Evolutionary conservation across 1,140 invertebrate species (phyloP).

Genomic region (Ephestia elutella): DNA sequence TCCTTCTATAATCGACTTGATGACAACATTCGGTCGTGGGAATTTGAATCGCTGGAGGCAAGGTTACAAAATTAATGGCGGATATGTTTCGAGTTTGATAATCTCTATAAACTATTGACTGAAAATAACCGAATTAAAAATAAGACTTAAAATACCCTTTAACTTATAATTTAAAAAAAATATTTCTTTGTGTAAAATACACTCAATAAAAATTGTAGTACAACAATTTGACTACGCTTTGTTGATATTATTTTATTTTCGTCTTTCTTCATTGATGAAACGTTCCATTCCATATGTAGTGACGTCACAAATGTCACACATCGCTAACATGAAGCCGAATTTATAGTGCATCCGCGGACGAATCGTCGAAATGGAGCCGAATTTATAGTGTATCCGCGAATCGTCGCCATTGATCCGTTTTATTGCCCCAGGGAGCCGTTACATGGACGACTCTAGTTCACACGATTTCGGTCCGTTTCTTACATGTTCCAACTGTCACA

Average conservation of each 20-base stretch:
- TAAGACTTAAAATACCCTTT: no score
- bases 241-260: no score
- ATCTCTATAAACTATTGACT: no score
- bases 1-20: background rate
- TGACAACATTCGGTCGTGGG: background rate
- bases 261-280: background rate
- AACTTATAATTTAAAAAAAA: no score
- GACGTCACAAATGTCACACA: background rate
- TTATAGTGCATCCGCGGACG: constrained; percentile 14
- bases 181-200: no score
- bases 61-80: no score
- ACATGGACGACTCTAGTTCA: background rate
- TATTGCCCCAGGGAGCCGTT: constrained; percentile 16
- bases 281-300: background rate
- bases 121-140: no score
- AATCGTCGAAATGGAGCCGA: constrained; percentile 13
- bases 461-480: background rate
- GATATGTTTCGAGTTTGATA: no score
- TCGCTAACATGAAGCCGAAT: constrained; percentile 1
- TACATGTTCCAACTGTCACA: no score
- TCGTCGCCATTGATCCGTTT: constrained; percentile 27
- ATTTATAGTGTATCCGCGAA: constrained; percentile 17
- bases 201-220: no score
- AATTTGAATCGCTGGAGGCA: background rate
- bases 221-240: no score